Base-by-base conservation (phyloP, 1,140 invertebrate genomes). In the Alviniconcha marisindica region DNA sequence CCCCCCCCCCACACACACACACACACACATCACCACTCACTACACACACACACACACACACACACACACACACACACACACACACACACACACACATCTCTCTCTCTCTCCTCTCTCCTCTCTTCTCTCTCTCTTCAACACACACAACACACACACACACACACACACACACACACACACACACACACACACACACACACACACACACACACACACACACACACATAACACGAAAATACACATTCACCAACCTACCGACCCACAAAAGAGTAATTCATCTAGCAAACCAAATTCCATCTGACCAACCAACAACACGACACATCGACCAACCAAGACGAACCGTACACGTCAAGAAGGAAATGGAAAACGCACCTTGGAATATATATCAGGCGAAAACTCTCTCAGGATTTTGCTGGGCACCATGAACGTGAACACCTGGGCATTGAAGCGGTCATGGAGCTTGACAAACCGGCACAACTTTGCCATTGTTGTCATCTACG, bases 391-490 rank as follows among this genome's bases (percentile, higher is more conserved):
- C 33, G 88, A 86, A 63, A 87, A 89, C 69, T 91, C 90, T 51
- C 86, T 78, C 3, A 89, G 69, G 5, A 92, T 84, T 12, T 87
- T 87, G 24, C 86, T 86, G 21, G 92, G 92, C 44, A 93, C 74
- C 18, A 90, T 81, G 83, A 93, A 93, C 1, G 92, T 92, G 76
- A 92, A 93, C 84, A 97, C 96, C 93, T 96, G 96, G 83, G 96
- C 96, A 94, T 97, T 95, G 93, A 95, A 95, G 89, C 96, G 95
- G 94, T 97, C 97, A 90, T 96, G 96, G 78, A 97, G 94, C 93
- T 96, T 96, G 88, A 96, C 96, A 93, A 97, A 96, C 89, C 96
- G 95, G 93, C 96, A 96, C 88, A 97, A 95, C 89, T 97, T 95
- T 88, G 96, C 96, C 96, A 97, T 97, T 0, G 66, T 97, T 0